Percentiles rank a stretch among this genome's conserved stretches.
Conservation (phyloP, 2,888 invertebrate genomes). For the Trichogramma evanescens region DNA sequence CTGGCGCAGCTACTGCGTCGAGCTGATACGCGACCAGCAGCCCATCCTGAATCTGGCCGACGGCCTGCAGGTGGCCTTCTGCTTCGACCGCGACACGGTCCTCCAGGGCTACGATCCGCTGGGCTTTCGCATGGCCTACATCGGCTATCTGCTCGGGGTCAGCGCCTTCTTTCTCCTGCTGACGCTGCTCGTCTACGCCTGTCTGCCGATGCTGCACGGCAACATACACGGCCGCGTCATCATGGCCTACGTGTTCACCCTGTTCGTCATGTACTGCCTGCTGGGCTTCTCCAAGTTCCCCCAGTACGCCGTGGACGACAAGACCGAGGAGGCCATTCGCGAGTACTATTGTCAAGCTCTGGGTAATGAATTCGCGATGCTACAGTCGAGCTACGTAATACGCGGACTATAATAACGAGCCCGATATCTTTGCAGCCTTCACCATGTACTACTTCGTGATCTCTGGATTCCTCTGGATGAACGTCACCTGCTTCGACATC, state of each 20-base stretch:
- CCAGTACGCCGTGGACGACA: neutral
- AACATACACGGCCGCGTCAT: constrained; percentile 70
- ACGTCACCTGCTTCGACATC: constrained; percentile 75
- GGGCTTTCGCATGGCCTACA: constrained; percentile 15
- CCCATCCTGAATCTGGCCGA: neutral
- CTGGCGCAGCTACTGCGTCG: too few species aligned
- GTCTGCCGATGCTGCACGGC: constrained; percentile 55
- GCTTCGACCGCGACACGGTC: constrained; percentile 29
- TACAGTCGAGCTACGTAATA: neutral
- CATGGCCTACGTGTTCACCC: constrained; percentile 62
- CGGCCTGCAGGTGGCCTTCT: constrained; percentile 31
- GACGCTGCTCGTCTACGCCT: constrained; percentile 61
- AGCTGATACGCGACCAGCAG: too few species aligned
- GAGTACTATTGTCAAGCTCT: neutral
- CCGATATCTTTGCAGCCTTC: constrained; percentile 54
- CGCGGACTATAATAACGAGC: neutral
- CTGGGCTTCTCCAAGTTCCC: neutral
- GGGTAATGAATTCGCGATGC: too few species aligned
- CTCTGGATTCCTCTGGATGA: constrained; percentile 69
- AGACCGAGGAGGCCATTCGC: constrained; percentile 9
- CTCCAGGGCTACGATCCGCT: neutral
- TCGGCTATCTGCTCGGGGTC: constrained; percentile 26
- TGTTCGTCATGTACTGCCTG: constrained; percentile 59
- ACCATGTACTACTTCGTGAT: constrained; percentile 62
- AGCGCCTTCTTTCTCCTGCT: constrained; percentile 61